A percentile compares a stretch with the other conserved stretches of the same genome.
Conservation (phyloP, 2,888 invertebrate genomes). For the Tinea pellionella region DNA sequence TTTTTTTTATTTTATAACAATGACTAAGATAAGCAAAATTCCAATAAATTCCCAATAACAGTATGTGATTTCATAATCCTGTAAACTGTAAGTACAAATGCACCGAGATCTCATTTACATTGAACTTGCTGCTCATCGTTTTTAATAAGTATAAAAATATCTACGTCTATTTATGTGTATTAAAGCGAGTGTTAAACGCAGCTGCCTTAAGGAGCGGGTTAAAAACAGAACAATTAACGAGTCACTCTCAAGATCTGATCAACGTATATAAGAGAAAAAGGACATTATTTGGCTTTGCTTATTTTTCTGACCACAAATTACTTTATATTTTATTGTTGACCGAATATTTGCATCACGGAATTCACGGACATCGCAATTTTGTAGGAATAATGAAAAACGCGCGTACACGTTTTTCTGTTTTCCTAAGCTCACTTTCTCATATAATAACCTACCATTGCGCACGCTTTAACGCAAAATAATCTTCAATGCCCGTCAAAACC, state of each 20-base stretch:
- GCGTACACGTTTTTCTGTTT: too few species aligned
- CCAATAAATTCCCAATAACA: not conserved
- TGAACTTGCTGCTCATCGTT: constrained; percentile 54
- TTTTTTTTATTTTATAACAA: not conserved
- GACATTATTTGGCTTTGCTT: too few species aligned
- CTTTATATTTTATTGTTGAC: too few species aligned
- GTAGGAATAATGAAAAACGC: too few species aligned
- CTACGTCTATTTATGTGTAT: constrained; percentile 65
- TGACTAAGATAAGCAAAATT: not conserved
- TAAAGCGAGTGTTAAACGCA: constrained; percentile 61
- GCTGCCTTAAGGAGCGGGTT: constrained; percentile 61
- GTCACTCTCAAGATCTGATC: constrained; percentile 19
- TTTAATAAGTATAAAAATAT: constrained; percentile 64
- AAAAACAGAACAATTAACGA: constrained; percentile 63
- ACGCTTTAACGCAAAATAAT: too few species aligned
- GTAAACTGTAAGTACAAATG: not conserved
- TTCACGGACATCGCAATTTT: too few species aligned
- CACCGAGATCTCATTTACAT: constrained; percentile 36
- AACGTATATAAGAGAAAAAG: too few species aligned
- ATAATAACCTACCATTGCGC: too few species aligned
- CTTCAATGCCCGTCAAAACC: too few species aligned
- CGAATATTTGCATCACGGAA: too few species aligned
- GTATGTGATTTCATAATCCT: not conserved
- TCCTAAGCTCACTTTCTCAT: too few species aligned
- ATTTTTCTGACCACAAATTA: too few species aligned